phyloP scores from a whole-genome alignment of 2,888 invertebrate genomes.

The Apocheima hispidaria region DNA sequence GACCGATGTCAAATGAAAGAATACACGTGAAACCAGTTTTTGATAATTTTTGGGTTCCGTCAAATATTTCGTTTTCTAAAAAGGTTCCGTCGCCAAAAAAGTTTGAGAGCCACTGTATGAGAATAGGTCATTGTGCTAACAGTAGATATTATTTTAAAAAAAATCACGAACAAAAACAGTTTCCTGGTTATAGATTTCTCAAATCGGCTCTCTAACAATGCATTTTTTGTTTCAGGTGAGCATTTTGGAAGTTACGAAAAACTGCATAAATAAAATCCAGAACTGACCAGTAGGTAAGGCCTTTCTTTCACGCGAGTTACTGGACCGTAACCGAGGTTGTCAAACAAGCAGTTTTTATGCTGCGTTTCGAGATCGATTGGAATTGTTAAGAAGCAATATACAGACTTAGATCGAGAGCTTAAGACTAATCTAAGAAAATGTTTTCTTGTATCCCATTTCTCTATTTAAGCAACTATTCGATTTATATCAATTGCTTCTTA shows the following conservation, averaged over 20 bases:
- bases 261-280: constrained; percentile 30
- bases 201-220: constrained; percentile 17
- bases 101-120: no score
- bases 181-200: constrained; percentile 28
- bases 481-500: no score
- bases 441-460: no score
- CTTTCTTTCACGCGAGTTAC: constrained; percentile 46
- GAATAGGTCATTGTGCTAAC: no score
- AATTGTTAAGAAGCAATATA: constrained; percentile 45
- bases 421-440: neutral
- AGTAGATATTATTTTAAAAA: neutral
- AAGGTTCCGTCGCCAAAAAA: no score
- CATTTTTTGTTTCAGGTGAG: constrained; percentile 56
- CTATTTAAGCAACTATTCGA: no score
- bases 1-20: no score
- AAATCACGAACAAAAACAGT: neutral
- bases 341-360: constrained; percentile 43
- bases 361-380: constrained; percentile 41
- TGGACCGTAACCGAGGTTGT: constrained; percentile 44
- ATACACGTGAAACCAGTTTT: no score
- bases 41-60: no score
- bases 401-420: constrained; percentile 16
- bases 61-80: no score
- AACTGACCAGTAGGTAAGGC: constrained; percentile 43
- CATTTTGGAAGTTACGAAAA: constrained; percentile 41